Evolutionary conservation across 2,888 invertebrate species (phyloP), one percentile per base, ranked within the genome.

Genomic region (Drosophila neonasuta): DNA sequence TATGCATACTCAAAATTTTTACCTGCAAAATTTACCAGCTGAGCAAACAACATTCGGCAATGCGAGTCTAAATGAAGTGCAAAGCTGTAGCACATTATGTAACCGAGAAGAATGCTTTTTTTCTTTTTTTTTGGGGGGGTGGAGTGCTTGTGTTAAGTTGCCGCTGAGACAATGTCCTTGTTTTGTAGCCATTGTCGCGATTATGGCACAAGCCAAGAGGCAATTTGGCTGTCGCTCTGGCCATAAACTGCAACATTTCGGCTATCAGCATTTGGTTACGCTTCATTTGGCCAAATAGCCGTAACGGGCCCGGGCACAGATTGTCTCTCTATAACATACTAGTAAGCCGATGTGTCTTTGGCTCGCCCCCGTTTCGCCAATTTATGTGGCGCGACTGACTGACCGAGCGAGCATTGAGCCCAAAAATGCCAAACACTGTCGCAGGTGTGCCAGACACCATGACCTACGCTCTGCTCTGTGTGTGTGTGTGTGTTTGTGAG

Each of bases 261-360:
- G 81, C 81, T 86, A 84, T 86, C 79, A 84, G 86, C 81, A 80
- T 85, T 87, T 87, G 83, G 71, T 76, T 83, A 80, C 74, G 77
- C 74, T 82, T 81, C 86, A 80, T 84, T 83, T 86, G 74, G 63
- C 80, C 79, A 81, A 66, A 71, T 64, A 72, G 63, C 71, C 62
- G 69, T 70, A 79, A 66, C 70, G 54, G 64, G 61, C 51, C 59
- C 54, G 15, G 42, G 54, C 73, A 79, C 75, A 79, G 74, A 81
- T 80, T 78, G 75, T 54, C 56, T 48, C 63, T 39, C 39, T 6
- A 41, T 24, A 24, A 24, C 24, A 24, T 24, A 24, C 24, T 24
- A 24, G 24, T 24, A 24, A 2, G 8, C 2, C 15, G 15, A 13
- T 41, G 39, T 13, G 15, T 15, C 24, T 24, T 24, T 41, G 36